Evolutionary conservation across 2,113 vertebrate species (phyloP), one percentile per base, ranked within the genome.

Genomic region (Brachyistius frenatus): DNA sequence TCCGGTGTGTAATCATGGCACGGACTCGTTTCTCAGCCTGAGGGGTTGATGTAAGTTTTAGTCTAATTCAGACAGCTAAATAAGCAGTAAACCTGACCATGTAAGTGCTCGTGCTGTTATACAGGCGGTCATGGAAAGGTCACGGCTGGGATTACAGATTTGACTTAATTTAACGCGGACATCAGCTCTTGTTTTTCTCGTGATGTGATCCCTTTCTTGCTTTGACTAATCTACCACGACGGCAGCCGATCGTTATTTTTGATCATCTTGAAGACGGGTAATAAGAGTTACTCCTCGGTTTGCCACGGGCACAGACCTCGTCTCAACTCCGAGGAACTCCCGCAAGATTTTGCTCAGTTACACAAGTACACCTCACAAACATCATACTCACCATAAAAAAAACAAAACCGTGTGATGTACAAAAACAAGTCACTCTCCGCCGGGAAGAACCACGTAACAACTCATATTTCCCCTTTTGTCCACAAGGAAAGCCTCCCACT

Each of bases 101-200:
- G 41, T 72, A 39, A 63, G 44, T 71, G 72, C 44, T 35, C 76
- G 31, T 52, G 23, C n/a, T 85, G 55, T 83, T 81, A 85, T 74
- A 84, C 49, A 73, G 33, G 14, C 58, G 8, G 32, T 0, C 62
- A 16, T 49, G 49, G 52, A 65, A 47, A 86, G 83, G 74, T 90
- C 82, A 84, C 6, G 3, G 54, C 78, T 39, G 60, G 90, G 91
- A 93, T 92, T 92, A 93, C 31, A 71, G 73, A 78, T 89, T 84
- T 76, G 72, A 54, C 32, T 66, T 5, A 76, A 85, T 89, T 83
- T 78, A 55, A 66, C 46, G 15, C n/a, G 15, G 30, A 73, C 36
- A 67, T 32, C 46, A 61, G 33, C 55, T 55, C 73, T 53, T 39
- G 50, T 82, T 69, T 86, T 65, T 16, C 10, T 37, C 11, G 47